Base-by-base conservation (phyloP, 2,113 vertebrate genomes). In the Albula glossodonta region DNA sequence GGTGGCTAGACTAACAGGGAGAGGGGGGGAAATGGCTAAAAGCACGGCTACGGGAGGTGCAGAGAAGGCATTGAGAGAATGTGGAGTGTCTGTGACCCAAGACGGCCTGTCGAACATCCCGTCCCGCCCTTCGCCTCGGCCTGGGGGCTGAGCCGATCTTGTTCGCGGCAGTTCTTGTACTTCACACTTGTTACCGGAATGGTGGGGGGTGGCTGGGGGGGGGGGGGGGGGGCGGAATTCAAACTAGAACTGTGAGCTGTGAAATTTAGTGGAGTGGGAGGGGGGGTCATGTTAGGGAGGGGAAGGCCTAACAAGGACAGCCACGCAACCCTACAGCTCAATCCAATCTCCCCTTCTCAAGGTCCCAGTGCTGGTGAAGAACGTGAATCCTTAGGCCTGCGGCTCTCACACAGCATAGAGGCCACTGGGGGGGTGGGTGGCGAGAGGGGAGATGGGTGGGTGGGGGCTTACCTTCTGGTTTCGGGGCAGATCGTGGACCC, bases 391-490 rank as follows among this genome's bases (percentile, higher is more conserved):
- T 11, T 12, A 15, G 56, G 17, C 56, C 63, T 70, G 17, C 1
- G 19, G 17, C 19, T 8, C 17, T 70, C 63, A 70, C 63, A 5
- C 17, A 70, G 63, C 70, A 13, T 31, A 7, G n/a, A 74, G 5
- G 70, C 31, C n/a, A 13, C 31, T 8, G 31, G 8, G 60, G 70
- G 22, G 5, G 70, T 5, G 9, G 5, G 25, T 22, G 25, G 70
- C 7, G 70, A 60, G 17, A 1, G 11, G 5, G 60, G 60, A 66
- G 60, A 8, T 66, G 19, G 11, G 22, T 19, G 19, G 7, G 9
- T 11, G 53, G 8, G 19, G 77, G 48, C 94, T 94, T 94, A 99
- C 98, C 97, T 99, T 99, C 94, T 98, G 97, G 93, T 99, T 99
- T 90, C 96, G 96, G 13, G 98, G 98, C 90, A 98, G 95, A 91